Evolutionary conservation across 2,797 vertebrate species (phyloP).

Genomic region (Scolopax bukidnonensis): DNA sequence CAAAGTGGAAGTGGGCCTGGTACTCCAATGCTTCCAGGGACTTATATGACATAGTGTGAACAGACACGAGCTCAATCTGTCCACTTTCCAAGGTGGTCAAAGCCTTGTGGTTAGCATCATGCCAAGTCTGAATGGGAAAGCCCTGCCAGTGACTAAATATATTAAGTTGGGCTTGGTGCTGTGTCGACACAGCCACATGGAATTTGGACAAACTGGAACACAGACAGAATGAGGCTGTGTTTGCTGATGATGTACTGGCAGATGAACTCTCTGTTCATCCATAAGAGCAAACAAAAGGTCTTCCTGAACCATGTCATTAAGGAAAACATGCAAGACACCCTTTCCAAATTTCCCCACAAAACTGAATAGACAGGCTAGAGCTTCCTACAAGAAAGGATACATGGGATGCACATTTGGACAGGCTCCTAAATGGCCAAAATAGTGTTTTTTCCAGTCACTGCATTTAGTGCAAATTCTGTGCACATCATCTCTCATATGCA

Average conservation of each 20-base stretch:
- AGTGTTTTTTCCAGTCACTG: background rate
- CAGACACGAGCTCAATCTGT: background rate
- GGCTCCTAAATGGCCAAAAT: background rate
- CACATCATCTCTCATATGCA: background rate
- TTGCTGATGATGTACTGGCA: background rate
- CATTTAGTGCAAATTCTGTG: background rate
- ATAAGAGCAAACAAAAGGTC: background rate
- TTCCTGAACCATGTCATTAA: background rate
- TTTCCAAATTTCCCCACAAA: background rate
- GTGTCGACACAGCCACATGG: background rate
- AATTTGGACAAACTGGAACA: slow-evolving; percentile 27
- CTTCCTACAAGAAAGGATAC: background rate
- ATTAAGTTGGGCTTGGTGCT: slow-evolving; percentile 22
- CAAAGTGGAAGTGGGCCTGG: background rate
- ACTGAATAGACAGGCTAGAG: background rate
- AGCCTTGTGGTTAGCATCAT: slow-evolving; percentile 11
- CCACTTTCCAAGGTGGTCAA: slow-evolving; percentile 23
- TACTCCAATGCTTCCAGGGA: background rate
- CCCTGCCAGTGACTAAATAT: slow-evolving; percentile 28
- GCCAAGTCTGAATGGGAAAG: slow-evolving; percentile 11
- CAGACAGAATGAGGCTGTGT: background rate
- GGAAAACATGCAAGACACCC: background rate
- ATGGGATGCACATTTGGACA: background rate
- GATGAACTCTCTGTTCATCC: background rate
- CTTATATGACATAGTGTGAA: background rate